A percentile compares a stretch with the other conserved stretches of the same genome.
phyloP scores from a whole-genome alignment of 1,140 invertebrate species.

The Archegozetes longisetosus region DNA sequence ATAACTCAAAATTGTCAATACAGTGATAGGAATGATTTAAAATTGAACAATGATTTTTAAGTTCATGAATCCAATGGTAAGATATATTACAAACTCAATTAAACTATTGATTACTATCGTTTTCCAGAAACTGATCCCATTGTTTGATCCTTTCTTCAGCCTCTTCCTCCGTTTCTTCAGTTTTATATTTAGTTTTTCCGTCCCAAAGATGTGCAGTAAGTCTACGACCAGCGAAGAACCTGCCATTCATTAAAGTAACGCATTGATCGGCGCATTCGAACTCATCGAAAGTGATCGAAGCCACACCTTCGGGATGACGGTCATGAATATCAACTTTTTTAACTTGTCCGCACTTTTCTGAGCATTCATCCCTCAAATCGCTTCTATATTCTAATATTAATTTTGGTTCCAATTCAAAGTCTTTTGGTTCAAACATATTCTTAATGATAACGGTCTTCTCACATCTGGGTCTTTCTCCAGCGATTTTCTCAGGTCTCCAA shows the following conservation, averaged over 20 bases:
- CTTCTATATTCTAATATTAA: conserved; percentile 79
- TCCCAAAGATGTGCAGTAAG: conserved; percentile 82
- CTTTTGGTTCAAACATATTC: conserved; percentile 75
- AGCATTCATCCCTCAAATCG: conserved; percentile 70
- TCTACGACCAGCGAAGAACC: conserved; percentile 75
- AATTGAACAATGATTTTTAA: no score
- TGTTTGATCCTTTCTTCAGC: conserved; percentile 57
- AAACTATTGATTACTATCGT: no score
- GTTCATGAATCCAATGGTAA: no score
- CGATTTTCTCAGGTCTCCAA: conserved; percentile 82
- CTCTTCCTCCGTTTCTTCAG: conserved; percentile 78
- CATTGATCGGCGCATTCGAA: conserved; percentile 81
- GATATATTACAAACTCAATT: no score
- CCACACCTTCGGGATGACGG: conserved; percentile 84
- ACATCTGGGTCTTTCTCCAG: conserved; percentile 62
- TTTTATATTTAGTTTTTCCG: conserved; percentile 83
- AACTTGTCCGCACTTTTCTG: conserved; percentile 71
- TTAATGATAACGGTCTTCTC: conserved; percentile 85
- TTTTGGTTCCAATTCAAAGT: conserved; percentile 75
- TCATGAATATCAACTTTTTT: conserved; percentile 85
- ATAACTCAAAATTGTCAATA: no score
- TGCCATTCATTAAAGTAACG: conserved; percentile 66
- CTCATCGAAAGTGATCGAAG: conserved; percentile 74
- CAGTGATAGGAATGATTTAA: no score
- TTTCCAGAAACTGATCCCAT: conserved; percentile 71